Conservation (phyloP, 2,888 invertebrate species). For the Monoplex corrugatus region DNA sequence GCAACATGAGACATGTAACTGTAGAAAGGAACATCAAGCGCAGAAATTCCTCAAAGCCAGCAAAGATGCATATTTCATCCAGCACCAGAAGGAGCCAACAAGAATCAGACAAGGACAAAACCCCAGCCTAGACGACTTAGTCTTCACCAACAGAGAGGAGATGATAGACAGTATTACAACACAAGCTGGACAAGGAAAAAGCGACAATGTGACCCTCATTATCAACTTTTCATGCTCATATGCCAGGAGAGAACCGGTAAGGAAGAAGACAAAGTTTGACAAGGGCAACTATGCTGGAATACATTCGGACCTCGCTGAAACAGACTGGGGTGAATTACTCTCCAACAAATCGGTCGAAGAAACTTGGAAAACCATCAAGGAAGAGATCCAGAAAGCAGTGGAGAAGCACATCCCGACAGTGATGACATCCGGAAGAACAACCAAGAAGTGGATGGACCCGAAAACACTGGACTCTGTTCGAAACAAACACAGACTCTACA, state of each 20-base stretch:
- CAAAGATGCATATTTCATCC: constrained; percentile 14
- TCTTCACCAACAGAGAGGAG: not conserved
- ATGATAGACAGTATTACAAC: constrained; percentile 7
- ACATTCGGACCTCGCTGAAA: no score
- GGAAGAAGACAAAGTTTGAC: not conserved
- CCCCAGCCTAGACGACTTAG: not conserved
- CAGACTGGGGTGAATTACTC: no score
- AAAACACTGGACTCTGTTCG: no score
- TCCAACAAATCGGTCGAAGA: no score
- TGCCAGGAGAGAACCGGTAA: not conserved
- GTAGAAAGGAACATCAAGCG: not conserved
- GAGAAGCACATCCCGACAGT: no score
- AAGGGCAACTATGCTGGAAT: no score
- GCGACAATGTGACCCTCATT: not conserved
- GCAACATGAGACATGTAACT: not conserved
- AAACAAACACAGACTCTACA: no score
- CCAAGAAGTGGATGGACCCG: no score
- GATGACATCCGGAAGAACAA: no score
- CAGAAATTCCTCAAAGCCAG: constrained; percentile 7
- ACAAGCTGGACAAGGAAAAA: not conserved
- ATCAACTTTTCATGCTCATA: not conserved
- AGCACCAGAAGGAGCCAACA: constrained; percentile 12
- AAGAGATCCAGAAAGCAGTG: no score
- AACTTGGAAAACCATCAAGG: no score
- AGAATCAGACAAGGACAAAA: constrained; percentile 2